Base-by-base conservation (phyloP, 2,797 vertebrate genomes). In the Tenualosa ilisha region DNA sequence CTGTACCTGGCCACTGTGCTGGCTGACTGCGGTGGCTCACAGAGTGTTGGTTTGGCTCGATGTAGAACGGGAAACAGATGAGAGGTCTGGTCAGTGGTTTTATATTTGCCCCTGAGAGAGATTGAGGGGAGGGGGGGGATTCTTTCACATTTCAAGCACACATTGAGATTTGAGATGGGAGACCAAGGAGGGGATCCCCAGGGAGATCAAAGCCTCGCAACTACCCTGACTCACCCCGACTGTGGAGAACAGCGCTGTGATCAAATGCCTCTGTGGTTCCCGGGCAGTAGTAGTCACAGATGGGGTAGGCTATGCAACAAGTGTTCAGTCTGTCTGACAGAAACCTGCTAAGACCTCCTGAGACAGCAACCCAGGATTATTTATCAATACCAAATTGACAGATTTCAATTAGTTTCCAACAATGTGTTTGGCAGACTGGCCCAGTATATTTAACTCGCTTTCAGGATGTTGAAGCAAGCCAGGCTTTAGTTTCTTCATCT, bases 21-120 rank as follows among this genome's bases (percentile, higher is more conserved):
- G 65, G 65, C 65, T 40, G 65, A 31, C 65, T 40, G 15, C 86
- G 89, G 89, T 90, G 86, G 85, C 61, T 87, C 50, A 86, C 81
- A 82, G 84, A 63, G 1, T 84, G 86, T 4, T 56, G 84, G 82
- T 75, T 89, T 88, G 83, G 87, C 89, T 86, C 61, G 85, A 63
- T 2, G n/a, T 31, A 5, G n/a, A 40, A 46, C 3, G 46, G 43
- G 75, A 83, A 83, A 82, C 50, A 61, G 84, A 87, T 92, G 91
- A 54, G 89, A 37, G 22, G 89, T 92, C 91, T 90, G 53, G 83
- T 61, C 24, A 81, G 85, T 87, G 75, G 81, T 75, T 65, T 81
- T 82, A 54, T 86, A 83, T 5, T 22, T 85, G 31, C 59, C 59
- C 59, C 24, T 63, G 59, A 37, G 63, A 0, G 63, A 37, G 63